Percentiles rank a stretch among this genome's conserved stretches.
These are phyloP conservation scores for Spinibarbus caldwelli DNA, from an alignment of 2,797 vertebrate genomes.

Conservation along the genomic window DNA sequence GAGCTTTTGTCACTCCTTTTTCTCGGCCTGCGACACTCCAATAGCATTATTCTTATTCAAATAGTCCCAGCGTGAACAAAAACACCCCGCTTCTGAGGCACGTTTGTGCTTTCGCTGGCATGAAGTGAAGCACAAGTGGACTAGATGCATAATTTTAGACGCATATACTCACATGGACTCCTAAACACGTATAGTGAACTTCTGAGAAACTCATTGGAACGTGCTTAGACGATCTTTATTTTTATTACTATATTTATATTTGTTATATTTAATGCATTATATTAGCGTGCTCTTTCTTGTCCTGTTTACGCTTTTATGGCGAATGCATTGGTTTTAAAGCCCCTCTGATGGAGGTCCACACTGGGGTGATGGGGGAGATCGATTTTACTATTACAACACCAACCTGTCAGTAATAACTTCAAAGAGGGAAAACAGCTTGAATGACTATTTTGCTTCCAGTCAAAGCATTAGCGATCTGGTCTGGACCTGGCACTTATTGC, in stretches of 20 bases:
- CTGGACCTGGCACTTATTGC: conserved; percentile 59
- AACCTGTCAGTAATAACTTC: conserved; percentile 73
- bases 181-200: no score
- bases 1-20: conserved; percentile 96
- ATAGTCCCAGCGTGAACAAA: conserved; percentile 93
- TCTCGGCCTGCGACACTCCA: conserved; percentile 93
- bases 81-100: conserved; percentile 86
- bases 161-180: conserved; percentile 24
- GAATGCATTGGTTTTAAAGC: conserved; percentile 46
- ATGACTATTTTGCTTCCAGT: conserved; percentile 62
- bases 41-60: conserved; percentile 96
- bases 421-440: conserved; percentile 73
- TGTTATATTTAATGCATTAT: not conserved
- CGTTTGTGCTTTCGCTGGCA: conserved; percentile 78
- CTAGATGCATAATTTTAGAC: conserved; percentile 11
- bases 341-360: conserved; percentile 52
- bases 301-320: conserved; percentile 40
- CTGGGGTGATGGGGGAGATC: conserved; percentile 60
- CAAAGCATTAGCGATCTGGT: conserved; percentile 60
- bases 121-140: conserved; percentile 52
- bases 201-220: not conserved
- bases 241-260: not conserved
- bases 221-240: not conserved
- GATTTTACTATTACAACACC: conserved; percentile 73
- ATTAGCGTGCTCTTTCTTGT: not conserved